phyloP scores from a whole-genome alignment of 2,888 invertebrate genomes.

The Lepidochitona cinerea region DNA sequence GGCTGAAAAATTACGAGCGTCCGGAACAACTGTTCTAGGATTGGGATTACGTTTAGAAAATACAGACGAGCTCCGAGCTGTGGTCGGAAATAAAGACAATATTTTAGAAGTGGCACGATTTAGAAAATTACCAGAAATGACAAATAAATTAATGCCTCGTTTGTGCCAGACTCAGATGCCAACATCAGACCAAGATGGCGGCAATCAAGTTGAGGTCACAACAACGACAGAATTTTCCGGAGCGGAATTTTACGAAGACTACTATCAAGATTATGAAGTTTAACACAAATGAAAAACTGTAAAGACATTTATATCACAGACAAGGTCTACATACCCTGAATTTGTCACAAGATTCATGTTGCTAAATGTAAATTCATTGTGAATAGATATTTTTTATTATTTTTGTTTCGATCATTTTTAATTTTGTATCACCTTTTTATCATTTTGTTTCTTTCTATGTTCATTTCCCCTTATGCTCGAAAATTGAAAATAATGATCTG shows the following conservation, averaged over 20 bases:
- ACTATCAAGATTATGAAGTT: not conserved
- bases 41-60: constrained; percentile 2
- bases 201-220: not conserved
- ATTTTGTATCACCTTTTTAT: too few species aligned
- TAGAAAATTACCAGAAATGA: not conserved
- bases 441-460: too few species aligned
- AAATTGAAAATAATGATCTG: too few species aligned
- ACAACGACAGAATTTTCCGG: not conserved
- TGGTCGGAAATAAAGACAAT: not conserved
- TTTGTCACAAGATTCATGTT: too few species aligned
- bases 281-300: too few species aligned
- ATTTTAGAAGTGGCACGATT: not conserved
- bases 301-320: too few species aligned
- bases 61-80: not conserved
- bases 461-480: too few species aligned
- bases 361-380: too few species aligned
- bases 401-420: too few species aligned
- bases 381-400: too few species aligned
- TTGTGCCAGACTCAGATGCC: not conserved
- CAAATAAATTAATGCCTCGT: not conserved
- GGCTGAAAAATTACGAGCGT: not conserved
- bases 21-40: constrained; percentile 8
- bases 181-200: too few species aligned
- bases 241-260: not conserved
- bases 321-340: too few species aligned